Evolutionary conservation across 1,140 invertebrate species (phyloP), one percentile per base, ranked within the genome.

Genomic region (Drosophila orena): DNA sequence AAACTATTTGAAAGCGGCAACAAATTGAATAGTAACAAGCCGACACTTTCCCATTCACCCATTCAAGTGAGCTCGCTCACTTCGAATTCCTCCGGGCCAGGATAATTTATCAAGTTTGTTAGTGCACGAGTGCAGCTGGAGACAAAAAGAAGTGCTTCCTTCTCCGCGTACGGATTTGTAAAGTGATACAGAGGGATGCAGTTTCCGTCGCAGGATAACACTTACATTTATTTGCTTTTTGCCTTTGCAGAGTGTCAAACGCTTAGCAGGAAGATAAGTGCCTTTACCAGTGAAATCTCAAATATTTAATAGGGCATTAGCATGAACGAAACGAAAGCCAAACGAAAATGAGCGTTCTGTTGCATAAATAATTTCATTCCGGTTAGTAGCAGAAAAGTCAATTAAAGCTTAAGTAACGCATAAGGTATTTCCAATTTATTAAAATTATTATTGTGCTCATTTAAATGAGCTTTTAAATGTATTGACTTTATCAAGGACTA

Each of bases 1-100:
- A 40, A 71, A 71, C 42, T 79, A 57, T 70, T 70, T 47, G 65
- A 70, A 70, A 37, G 68, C 38, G 38, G 46, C 53, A 64, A 61
- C 58, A 88, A 88, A 83, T 86, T 88, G 65, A 75, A 83, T 81
- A 72, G 65, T 69, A 71, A 81, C 77, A 54, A 79, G 50, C 72
- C 76, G 78, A 40, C 81, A 85, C 73, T 77, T 77, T 37, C 4
- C 22, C 61, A 59, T 43, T 52, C 43, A 46, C n/a, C 35, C n/a
- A n/a, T n/a, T n/a, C n/a, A n/a, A n/a, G n/a, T 8, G 37, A 40
- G 34, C 50, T n/a, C 34, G 27, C 44, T 14, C 62, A 38, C 73
- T 77, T 77, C 14, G 27, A 37, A 61, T 12, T 14, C 15, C 34
- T 37, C 54, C 15, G 4, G 17, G 37, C 44, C 27, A 34, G 27